Evolutionary conservation across 1,140 invertebrate genomes (phyloP).

Genomic region (Apolygus lucorum): DNA sequence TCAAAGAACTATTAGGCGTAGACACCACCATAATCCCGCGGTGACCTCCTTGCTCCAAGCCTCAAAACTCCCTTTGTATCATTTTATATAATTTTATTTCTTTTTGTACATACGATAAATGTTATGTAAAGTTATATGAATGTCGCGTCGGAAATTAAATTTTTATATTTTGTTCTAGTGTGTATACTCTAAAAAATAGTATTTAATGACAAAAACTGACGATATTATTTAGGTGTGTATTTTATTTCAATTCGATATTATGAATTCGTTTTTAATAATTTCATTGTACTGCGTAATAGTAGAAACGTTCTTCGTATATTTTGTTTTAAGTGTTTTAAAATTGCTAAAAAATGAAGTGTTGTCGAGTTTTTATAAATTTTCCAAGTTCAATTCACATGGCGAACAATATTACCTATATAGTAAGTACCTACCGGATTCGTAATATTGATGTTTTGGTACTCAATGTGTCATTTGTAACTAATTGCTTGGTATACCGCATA

Average conservation of each 20-base stretch:
- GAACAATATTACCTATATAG: too few species aligned
- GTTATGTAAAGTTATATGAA: background rate
- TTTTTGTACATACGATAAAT: conserved; percentile 7
- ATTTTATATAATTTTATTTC: conserved; percentile 2
- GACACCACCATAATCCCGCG: conserved; percentile 41
- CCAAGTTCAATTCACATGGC: too few species aligned
- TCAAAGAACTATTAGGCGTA: conserved; percentile 58
- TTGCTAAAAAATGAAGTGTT: too few species aligned
- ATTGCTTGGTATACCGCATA: too few species aligned
- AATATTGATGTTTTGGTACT: too few species aligned
- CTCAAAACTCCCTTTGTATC: background rate
- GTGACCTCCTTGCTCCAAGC: conserved; percentile 23
- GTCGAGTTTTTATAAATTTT: too few species aligned
- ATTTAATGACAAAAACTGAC: conserved; percentile 7
- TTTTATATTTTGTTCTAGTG: conserved; percentile 15
- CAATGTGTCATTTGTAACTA: too few species aligned
- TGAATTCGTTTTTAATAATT: background rate
- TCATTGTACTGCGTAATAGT: too few species aligned
- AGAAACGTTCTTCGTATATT: too few species aligned
- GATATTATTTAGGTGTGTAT: conserved; percentile 10
- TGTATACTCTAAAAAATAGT: background rate
- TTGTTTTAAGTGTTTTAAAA: too few species aligned
- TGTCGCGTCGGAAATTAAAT: background rate
- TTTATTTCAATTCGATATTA: background rate
- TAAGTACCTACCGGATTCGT: too few species aligned